Conservation (phyloP, 2,888 invertebrate species). For the Autographa gamma region DNA sequence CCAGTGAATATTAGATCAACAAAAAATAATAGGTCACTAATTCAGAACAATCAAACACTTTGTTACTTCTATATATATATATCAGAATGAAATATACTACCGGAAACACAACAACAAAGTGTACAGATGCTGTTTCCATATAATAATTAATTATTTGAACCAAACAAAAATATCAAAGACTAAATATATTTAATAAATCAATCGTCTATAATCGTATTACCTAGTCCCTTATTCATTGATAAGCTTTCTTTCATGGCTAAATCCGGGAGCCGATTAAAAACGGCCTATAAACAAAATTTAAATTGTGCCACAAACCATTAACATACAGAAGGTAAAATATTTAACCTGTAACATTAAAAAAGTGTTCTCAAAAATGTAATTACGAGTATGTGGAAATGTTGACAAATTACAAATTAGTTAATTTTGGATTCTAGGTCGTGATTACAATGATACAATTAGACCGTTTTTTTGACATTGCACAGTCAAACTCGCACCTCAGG, state of each 20-base stretch:
- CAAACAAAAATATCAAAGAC: conserved; percentile 19
- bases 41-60: neutral
- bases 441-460: no score
- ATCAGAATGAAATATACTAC: neutral
- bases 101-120: conserved; percentile 9
- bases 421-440: no score
- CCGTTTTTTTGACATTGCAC: no score
- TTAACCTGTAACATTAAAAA: no score
- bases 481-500: no score
- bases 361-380: no score
- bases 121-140: neutral
- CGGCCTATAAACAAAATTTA: conserved; percentile 38
- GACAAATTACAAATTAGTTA: no score
- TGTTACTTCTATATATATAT: neutral
- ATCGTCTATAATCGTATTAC: conserved; percentile 18
- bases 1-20: no score
- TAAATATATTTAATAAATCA: conserved; percentile 33
- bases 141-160: conserved; percentile 13
- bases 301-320: neutral
- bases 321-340: conserved; percentile 9
- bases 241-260: conserved; percentile 45
- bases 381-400: no score
- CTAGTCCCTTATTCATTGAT: conserved; percentile 18
- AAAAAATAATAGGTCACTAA: neutral
- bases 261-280: conserved; percentile 43